A percentile compares a stretch with the other conserved stretches of the same genome.
These are phyloP conservation scores for Amorpha juglandis DNA, from an alignment of 2,888 invertebrate genomes.

Conservation along the genomic window DNA sequence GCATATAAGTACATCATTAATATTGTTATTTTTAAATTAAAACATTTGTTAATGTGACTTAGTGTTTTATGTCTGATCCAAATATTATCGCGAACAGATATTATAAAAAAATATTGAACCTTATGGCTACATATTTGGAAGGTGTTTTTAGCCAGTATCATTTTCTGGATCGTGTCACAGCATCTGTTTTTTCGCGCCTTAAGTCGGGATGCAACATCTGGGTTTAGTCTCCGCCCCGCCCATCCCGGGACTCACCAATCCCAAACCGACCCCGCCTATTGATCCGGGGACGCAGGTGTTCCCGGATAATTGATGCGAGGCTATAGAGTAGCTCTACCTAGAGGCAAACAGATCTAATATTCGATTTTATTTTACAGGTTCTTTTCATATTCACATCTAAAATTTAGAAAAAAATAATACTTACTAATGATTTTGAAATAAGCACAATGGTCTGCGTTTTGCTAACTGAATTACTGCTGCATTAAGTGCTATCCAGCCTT, in stretches of 20 bases:
- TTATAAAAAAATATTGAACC: no score
- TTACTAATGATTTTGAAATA: background rate
- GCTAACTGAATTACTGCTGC: background rate
- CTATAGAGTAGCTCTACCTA: conserved; percentile 35
- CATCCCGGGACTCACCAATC: conserved; percentile 58
- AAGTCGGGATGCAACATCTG: background rate
- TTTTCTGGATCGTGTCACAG: background rate
- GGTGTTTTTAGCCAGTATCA: background rate
- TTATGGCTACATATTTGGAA: background rate
- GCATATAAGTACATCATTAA: no score
- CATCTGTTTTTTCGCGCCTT: background rate
- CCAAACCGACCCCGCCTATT: conserved; percentile 67
- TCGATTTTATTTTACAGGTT: conserved; percentile 11
- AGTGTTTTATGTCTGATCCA: no score
- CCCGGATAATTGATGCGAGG: conserved; percentile 58
- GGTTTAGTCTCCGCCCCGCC: conserved; percentile 52
- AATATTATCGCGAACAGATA: no score
- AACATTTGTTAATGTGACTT: no score
- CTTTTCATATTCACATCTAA: background rate
- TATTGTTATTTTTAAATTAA: no score
- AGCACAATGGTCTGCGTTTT: background rate
- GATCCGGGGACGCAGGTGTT: conserved; percentile 73
- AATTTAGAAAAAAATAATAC: no score
- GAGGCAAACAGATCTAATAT: conserved; percentile 1
- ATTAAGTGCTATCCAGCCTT: background rate